Evolutionary conservation across 1,140 invertebrate species (phyloP).

Genomic region (Pissodes strobi): DNA sequence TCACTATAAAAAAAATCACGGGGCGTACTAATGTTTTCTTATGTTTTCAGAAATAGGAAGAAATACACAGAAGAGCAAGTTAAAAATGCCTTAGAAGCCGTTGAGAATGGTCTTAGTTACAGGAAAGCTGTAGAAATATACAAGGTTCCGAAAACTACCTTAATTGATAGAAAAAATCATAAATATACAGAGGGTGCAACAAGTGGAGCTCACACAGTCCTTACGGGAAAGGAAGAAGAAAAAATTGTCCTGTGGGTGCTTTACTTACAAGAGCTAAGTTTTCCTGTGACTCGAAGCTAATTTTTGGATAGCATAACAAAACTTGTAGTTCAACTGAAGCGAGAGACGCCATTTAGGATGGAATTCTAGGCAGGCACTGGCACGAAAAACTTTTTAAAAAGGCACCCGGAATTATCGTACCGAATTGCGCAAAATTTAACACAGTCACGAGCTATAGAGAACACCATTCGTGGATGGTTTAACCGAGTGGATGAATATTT

Average conservation of each 20-base stretch:
- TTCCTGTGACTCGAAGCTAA: background rate
- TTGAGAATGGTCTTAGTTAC: too few relatives aligned
- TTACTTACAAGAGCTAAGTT: background rate
- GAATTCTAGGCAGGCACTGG: constrained; percentile 45
- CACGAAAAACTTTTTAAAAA: constrained; percentile 46
- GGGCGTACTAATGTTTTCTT: too few relatives aligned
- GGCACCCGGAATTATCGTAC: constrained; percentile 41
- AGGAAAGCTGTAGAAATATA: too few relatives aligned
- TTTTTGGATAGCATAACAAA: background rate
- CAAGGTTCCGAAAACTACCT: too few relatives aligned
- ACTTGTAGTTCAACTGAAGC: too few relatives aligned
- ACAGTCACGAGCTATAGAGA: constrained; percentile 38
- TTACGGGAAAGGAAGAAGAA: background rate
- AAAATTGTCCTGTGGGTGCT: background rate
- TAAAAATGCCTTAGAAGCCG: too few relatives aligned
- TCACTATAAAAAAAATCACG: too few relatives aligned
- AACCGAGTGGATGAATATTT: constrained; percentile 22
- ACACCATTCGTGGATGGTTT: constrained; percentile 39
- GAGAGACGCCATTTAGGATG: constrained; percentile 44
- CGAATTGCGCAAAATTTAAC: constrained; percentile 45
- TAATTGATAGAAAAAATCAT: too few relatives aligned
- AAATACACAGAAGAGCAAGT: too few relatives aligned
- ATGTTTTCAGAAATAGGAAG: too few relatives aligned
- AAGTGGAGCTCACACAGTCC: background rate
- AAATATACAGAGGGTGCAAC: background rate